Base-by-base conservation (phyloP, 2,113 vertebrate genomes). In the Syngnathus scovelli region DNA sequence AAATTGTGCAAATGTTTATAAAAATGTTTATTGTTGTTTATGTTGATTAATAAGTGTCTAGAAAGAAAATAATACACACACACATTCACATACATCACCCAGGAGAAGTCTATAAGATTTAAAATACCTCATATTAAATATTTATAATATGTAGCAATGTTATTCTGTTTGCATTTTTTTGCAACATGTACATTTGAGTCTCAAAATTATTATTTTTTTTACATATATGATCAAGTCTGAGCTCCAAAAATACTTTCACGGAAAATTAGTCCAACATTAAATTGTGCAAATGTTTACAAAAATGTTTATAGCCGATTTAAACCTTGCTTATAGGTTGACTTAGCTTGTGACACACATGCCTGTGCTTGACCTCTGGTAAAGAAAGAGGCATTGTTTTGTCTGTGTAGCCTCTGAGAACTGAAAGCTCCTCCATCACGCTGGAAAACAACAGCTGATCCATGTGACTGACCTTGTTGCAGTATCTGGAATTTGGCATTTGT, bases 361-460 rank as follows among this genome's bases (percentile, higher is more conserved):
- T 52, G n/a, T 21, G 49, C 19, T 8, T 10, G 49, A 21, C 0
- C 49, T 4, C 19, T 9, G n/a, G 7, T 9, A 9, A 21, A 52
- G 27, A 55, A 60, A 48, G 52, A 64, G 19, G 37, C 61, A 39
- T 44, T 0, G 52, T 68, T 6, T 16, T 11, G 18, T 37, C 18
- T 12, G 21, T n/a, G 11, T 46, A 19, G 46, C 21, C 51, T 64
- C 62, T 63, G 60, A 41, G 21, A 74, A 71, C 43, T 38, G 12
- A 11, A 7, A 18, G 12, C 21, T 10, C 6, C 27, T 51, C 54
- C 56, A 43, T 36, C 38, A 41, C 51, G 58, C 41, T 64, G 48
- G 51, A 64, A 59, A 78, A 60, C 46, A 75, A 64, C 73, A 63
- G 39, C 38, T 68, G 67, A 68, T 70, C 60, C 46, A n/a, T 36